These are phyloP conservation scores for Spilarctia lutea DNA, from an alignment of 2,888 invertebrate genomes.

Conservation along the genomic window DNA sequence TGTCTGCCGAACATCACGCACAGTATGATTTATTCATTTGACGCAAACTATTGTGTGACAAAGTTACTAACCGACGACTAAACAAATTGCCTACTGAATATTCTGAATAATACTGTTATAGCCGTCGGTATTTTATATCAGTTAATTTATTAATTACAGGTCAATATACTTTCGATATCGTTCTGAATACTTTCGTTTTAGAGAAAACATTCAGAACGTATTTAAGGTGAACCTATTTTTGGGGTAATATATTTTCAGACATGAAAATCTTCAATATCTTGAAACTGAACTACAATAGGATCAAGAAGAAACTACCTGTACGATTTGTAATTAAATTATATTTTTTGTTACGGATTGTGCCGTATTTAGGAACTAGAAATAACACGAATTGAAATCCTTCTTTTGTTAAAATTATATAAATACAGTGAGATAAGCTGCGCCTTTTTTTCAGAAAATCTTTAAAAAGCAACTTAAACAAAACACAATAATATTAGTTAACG, in stretches of 20 bases:
- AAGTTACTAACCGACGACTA: constrained; percentile 41
- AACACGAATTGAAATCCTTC: neutral
- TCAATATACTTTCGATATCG: constrained; percentile 13
- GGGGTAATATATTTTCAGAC: neutral
- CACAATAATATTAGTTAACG: neutral
- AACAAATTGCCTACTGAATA: constrained; percentile 46
- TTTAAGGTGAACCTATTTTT: neutral
- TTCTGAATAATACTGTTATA: constrained; percentile 31
- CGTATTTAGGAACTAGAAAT: neutral
- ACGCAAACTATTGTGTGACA: constrained; percentile 55
- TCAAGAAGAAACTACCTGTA: too few relatives aligned
- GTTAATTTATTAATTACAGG: constrained; percentile 25
- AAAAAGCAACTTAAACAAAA: neutral
- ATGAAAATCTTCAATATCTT: neutral
- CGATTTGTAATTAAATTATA: neutral
- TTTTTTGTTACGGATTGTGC: too few relatives aligned
- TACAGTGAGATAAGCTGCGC: too few relatives aligned
- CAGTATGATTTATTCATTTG: constrained; percentile 68
- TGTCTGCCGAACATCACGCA: constrained; percentile 52
- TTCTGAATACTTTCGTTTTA: constrained; percentile 11
- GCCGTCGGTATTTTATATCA: constrained; percentile 19
- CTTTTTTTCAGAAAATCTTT: too few relatives aligned
- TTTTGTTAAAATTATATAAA: neutral
- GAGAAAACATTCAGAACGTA: neutral
- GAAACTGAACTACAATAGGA: neutral